Base-by-base conservation (phyloP, 2,113 vertebrate species). In the Coptodon rendalli region DNA sequence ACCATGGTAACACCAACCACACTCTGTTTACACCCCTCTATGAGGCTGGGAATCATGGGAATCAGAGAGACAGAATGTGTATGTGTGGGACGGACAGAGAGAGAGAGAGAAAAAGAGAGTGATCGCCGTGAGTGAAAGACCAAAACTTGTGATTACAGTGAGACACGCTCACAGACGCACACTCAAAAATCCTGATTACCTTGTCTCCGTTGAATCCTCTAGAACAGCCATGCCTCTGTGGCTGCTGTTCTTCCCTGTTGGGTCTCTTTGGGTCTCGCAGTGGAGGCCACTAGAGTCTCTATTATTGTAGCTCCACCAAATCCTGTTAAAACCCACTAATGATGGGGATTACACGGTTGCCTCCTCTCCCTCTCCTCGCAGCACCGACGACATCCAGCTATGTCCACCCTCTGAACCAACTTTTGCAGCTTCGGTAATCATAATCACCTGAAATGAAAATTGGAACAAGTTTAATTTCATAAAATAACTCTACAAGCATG, bases 271-370 rank as follows among this genome's bases (percentile, higher is more conserved):
- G 93, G 90, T 89, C 87, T 91, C 92, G 52, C 92, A 93, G 92
- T 89, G 90, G 89, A 94, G 92, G 92, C 93, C 94, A 93, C 94
- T 92, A 84, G 91, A 95, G 94, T 93, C 86, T 92, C 94, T 92
- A 95, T 96, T 95, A 95, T 95, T 93, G 92, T 91, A 83, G 93
- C 92, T 83, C 86, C 92, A 92, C 91, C 93, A 96, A 95, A 96
- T 95, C 95, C 95, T 93, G 93, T 96, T 96, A 95, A 96, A 96
- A 93, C 94, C 94, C 93, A 92, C 94, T 96, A 96, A 96, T 96
- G 95, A 95, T 89, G 73, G 89, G 94, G 95, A 95, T 96, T 95
- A 96, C 95, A 96, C 85, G 88, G 81, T 84, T 86, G 91, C 91
- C 92, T 94, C 90, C 84, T 88, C 82, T 92, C 89, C 68, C 83